phyloP scores from a whole-genome alignment of 2,888 invertebrate species.

The Napeogenes inachia region DNA sequence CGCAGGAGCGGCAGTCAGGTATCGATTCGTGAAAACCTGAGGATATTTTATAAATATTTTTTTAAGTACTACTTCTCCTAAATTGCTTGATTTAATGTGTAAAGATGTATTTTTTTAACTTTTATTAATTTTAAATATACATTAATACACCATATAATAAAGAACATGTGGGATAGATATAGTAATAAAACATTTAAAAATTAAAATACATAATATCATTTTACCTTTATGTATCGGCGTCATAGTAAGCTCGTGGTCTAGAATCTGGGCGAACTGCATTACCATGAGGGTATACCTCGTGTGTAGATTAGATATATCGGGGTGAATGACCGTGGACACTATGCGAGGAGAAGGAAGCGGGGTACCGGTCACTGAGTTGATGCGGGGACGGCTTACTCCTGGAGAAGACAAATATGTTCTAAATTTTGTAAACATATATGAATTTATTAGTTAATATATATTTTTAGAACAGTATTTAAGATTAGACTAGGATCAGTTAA shows the following conservation, averaged over 20 bases:
- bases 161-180: background rate
- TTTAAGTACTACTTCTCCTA: background rate
- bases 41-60: constrained; percentile 1
- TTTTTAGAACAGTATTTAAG: background rate
- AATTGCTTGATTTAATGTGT: background rate
- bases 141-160: background rate
- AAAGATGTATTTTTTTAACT: background rate
- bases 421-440: background rate
- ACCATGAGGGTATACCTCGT: constrained; percentile 92
- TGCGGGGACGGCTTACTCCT: constrained; percentile 88
- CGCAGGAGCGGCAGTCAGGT: constrained; percentile 92
- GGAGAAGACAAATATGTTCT: constrained; percentile 10
- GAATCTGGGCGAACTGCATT: constrained; percentile 96
- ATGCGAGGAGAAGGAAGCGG: constrained; percentile 90
- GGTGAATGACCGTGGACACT: constrained; percentile 92
- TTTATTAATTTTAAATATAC: background rate
- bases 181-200: background rate
- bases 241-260: constrained; percentile 96
- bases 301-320: constrained; percentile 93
- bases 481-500: too few relatives aligned
- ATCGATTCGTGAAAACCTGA: constrained; percentile 91
- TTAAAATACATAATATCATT: constrained; percentile 10
- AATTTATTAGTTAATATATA: background rate
- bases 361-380: constrained; percentile 84
- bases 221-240: constrained; percentile 92